A percentile compares a stretch with the other conserved stretches of the same genome.
Evolutionary conservation across 2,113 vertebrate genomes (phyloP).

Genomic region (Tachysurus fulvidraco): DNA sequence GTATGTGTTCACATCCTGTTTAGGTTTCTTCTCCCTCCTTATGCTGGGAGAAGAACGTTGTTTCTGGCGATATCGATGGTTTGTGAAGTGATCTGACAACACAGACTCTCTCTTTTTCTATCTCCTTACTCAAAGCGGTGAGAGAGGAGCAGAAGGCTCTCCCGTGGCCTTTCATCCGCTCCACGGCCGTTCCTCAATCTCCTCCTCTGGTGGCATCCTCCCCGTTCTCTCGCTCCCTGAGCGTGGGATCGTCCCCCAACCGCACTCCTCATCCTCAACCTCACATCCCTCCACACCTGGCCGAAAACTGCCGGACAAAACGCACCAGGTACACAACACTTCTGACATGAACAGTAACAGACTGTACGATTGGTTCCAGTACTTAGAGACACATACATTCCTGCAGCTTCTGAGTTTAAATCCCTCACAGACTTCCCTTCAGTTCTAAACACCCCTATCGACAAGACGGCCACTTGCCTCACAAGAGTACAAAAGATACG

Average conservation of each 20-base stretch:
- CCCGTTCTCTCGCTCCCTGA: constrained; percentile 62
- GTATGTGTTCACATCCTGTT: no score
- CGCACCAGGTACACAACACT: constrained; percentile 64
- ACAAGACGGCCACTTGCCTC: neutral
- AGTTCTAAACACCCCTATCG: neutral
- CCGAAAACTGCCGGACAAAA: constrained; percentile 65
- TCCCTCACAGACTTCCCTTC: neutral
- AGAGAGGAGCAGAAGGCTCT: constrained; percentile 76
- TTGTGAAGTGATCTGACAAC: neutral
- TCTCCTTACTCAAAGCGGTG: constrained; percentile 66
- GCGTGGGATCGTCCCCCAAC: constrained; percentile 68
- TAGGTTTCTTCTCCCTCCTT: neutral
- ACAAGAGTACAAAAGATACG: neutral
- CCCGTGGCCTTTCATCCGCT: constrained; percentile 82
- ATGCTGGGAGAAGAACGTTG: neutral
- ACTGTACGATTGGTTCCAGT: neutral
- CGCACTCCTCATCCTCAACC: constrained; percentile 51
- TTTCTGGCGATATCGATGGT: neutral
- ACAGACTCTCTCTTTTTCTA: neutral
- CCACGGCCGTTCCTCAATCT: constrained; percentile 61
- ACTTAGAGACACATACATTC: neutral
- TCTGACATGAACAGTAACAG: neutral
- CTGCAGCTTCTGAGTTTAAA: neutral
- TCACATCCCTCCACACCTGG: constrained; percentile 53
- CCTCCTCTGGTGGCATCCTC: constrained; percentile 72